phyloP scores from a whole-genome alignment of 2,113 vertebrate species.

The Oplegnathus fasciatus region DNA sequence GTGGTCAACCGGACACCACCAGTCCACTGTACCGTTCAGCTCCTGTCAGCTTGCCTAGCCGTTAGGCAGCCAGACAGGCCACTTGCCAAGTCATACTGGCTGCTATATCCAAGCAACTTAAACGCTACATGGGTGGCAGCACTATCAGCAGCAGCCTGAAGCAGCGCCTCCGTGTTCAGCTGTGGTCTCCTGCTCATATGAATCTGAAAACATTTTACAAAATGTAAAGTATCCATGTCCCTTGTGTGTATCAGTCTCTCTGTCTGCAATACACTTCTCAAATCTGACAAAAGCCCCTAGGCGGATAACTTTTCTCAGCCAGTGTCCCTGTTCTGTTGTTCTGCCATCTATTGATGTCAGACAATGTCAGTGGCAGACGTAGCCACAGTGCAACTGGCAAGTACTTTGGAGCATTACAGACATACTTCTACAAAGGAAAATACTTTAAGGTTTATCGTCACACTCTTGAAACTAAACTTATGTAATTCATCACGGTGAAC shows the following conservation, averaged over 20 bases:
- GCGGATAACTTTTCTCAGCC: background rate
- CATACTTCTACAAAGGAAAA: background rate
- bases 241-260: background rate
- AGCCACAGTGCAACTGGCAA: constrained; percentile 4
- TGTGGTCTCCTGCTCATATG: background rate
- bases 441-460: background rate
- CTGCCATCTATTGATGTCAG: background rate
- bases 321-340: constrained; percentile 7
- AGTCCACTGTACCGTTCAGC: constrained; percentile 42
- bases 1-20: constrained; percentile 16
- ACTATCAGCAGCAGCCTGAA: constrained; percentile 15
- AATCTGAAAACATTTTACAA: constrained; percentile 3
- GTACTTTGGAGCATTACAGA: background rate
- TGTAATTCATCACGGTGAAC: background rate
- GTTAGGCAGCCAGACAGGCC: constrained; percentile 17
- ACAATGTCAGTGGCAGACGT: background rate
- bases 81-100: constrained; percentile 24
- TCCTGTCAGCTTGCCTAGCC: constrained; percentile 15
- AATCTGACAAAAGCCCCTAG: background rate
- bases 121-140: constrained; percentile 9
- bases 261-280: background rate
- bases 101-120: background rate
- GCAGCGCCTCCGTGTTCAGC: background rate
- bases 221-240: background rate
- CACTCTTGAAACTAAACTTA: background rate